phyloP scores from a whole-genome alignment of 2,888 invertebrate species.

The Eumacrocentrus americanus region DNA sequence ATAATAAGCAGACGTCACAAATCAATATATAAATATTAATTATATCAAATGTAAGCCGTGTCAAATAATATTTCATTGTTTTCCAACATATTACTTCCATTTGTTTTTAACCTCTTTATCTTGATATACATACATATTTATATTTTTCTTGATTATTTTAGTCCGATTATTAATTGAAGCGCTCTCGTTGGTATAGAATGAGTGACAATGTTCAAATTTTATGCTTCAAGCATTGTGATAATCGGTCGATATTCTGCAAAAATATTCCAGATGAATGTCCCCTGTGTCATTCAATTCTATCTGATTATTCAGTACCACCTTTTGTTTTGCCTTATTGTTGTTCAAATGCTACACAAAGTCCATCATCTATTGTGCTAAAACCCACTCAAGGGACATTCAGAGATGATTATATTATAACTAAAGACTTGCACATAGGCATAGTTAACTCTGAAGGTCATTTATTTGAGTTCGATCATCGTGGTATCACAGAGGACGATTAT shows the following conservation, averaged over 20 bases:
- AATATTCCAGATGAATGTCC: slow-evolving; percentile 79
- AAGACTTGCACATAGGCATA: slow-evolving; percentile 89
- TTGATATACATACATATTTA: slow-evolving; percentile 9
- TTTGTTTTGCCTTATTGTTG: slow-evolving; percentile 84
- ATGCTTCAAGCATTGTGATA: slow-evolving; percentile 89
- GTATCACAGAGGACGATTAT: slow-evolving; percentile 63
- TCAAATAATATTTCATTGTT: slow-evolving; percentile 17
- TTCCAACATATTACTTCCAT: slow-evolving; percentile 17
- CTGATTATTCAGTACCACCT: slow-evolving; percentile 38
- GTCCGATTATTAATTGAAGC: neutral
- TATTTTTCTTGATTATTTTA: neutral
- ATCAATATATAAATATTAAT: neutral
- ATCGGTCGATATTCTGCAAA: slow-evolving; percentile 81
- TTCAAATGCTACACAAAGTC: slow-evolving; percentile 78
- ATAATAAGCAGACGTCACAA: neutral
- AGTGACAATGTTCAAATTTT: slow-evolving; percentile 74
- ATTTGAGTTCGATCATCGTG: slow-evolving; percentile 84
- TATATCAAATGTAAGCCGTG: neutral
- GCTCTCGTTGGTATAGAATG: no score
- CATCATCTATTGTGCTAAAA: slow-evolving; percentile 83
- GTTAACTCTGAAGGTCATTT: slow-evolving; percentile 82
- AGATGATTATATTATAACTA: slow-evolving; percentile 80
- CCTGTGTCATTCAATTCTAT: slow-evolving; percentile 65
- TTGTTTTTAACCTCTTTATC: neutral
- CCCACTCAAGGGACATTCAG: slow-evolving; percentile 89